Evolutionary conservation across 2,113 vertebrate species (phyloP), one percentile per base, ranked within the genome.

Genomic region (Eonycteris spelaea): DNA sequence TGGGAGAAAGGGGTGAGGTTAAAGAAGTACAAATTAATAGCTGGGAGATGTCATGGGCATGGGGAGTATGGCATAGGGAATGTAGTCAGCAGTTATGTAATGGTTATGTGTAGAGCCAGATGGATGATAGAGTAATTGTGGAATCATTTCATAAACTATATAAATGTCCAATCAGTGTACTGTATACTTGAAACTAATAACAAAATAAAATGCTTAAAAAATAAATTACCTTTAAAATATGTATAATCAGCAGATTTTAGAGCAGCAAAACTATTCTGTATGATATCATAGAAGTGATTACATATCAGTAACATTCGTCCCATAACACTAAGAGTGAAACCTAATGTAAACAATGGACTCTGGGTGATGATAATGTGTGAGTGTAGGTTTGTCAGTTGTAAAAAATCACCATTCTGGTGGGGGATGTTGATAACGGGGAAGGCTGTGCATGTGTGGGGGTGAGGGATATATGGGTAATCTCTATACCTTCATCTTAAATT

Each of bases 361-460:
- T 14, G 53, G 8, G 55, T 21, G 33, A 71, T 79, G 24, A 57
- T 5, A 11, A 18, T 12, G 38, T 67, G 55, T 68, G 57, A 26
- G 0, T 48, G 38, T 9, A 0, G 40, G 13, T 14, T 68, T 21
- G 61, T 74, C 8, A 43, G 12, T 24, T 53, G 6, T 38, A 85
- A 40, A 26, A 61, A 71, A 33, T 24, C 9, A 19, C 18, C 55
- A 21, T 24, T 48, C 13, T 85, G 53, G 16, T 77, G 67, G 18
- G 21, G 6, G 22, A 7, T 10, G 9, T 48, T 78, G 65, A 16
- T 45, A 33, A 71, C 16, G n/a, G 12, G 82, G n/a, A 21, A 33
- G 33, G 13, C 10, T 24, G 2, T 16, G 14, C 14, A 21, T 11
- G 1, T 26, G 35, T 1, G 3, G 16, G 67, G 19, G 5, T 5